A percentile compares a stretch with the other conserved stretches of the same genome.
These are phyloP conservation scores for Acyrthosiphon pisum DNA, from an alignment of 1,140 invertebrate genomes.

Conservation along the genomic window DNA sequence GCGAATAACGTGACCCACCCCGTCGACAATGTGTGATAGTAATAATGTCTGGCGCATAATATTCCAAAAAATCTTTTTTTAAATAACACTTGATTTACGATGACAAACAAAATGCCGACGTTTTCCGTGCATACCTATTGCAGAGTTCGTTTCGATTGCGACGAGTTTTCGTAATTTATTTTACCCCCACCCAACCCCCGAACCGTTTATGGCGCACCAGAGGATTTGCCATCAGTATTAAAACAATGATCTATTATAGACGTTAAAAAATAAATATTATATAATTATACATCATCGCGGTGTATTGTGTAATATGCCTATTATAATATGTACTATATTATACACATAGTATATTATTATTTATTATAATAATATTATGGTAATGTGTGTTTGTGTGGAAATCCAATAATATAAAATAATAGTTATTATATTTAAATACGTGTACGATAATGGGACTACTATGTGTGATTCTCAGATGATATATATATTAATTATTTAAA, in stretches of 20 bases:
- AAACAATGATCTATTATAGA: constrained; percentile 44
- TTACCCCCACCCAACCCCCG: too few relatives aligned
- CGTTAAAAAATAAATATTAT: not conserved
- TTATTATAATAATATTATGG: not conserved
- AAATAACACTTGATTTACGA: not conserved
- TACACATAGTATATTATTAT: too few relatives aligned
- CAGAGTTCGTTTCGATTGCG: not conserved
- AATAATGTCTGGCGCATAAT: not conserved
- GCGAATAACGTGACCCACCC: not conserved
- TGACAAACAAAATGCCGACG: not conserved
- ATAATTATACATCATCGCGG: not conserved
- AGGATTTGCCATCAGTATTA: constrained; percentile 51
- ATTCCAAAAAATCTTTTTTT: not conserved
- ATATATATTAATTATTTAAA: constrained; percentile 23
- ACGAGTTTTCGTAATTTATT: not conserved
- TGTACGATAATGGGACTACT: constrained; percentile 5
- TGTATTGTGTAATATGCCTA: not conserved
- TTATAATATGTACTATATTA: not conserved
- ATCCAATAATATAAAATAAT: not conserved
- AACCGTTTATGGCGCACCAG: not conserved
- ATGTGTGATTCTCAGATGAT: constrained; percentile 23
- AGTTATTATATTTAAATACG: not conserved
- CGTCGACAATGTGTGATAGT: not conserved
- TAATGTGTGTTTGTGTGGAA: not conserved
- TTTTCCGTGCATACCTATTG: not conserved